phyloP scores from a whole-genome alignment of 2,888 invertebrate species.

The Lasioglossum malachurum region DNA sequence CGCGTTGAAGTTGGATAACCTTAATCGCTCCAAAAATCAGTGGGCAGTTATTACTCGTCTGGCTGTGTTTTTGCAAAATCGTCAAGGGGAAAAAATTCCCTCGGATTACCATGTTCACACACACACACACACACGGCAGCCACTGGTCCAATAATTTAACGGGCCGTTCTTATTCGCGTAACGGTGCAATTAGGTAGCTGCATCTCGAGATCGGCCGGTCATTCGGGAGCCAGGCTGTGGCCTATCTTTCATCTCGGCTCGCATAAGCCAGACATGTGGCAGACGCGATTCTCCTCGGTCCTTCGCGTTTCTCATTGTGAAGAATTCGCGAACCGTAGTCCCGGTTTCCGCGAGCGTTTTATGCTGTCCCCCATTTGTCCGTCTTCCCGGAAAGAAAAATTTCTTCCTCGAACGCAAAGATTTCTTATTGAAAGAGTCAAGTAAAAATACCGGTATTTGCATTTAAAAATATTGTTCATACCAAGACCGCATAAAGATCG shows the following conservation, averaged over 20 bases:
- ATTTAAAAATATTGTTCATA: not conserved
- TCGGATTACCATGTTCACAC: not conserved
- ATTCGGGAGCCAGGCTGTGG: constrained; percentile 29
- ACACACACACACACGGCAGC: too few species aligned
- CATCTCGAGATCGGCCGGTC: constrained; percentile 46
- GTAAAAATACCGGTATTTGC: not conserved
- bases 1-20: not conserved
- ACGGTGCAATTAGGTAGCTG: constrained; percentile 60
- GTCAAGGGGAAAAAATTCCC: not conserved
- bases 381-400: not conserved
- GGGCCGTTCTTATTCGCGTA: constrained; percentile 47
- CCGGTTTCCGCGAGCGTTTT: not conserved
- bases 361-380: not conserved
- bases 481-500: too few species aligned
- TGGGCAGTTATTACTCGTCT: not conserved
- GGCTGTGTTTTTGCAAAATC: not conserved
- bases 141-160: constrained; percentile 54
- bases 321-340: constrained; percentile 14
- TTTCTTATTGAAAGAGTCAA: not conserved
- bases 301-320: constrained; percentile 25
- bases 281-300: constrained; percentile 66
- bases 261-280: constrained; percentile 62
- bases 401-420: not conserved
- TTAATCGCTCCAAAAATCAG: not conserved
- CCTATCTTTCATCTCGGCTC: constrained; percentile 63